Evolutionary conservation across 2,113 vertebrate genomes (phyloP).

Genomic region (Coptodon rendalli): DNA sequence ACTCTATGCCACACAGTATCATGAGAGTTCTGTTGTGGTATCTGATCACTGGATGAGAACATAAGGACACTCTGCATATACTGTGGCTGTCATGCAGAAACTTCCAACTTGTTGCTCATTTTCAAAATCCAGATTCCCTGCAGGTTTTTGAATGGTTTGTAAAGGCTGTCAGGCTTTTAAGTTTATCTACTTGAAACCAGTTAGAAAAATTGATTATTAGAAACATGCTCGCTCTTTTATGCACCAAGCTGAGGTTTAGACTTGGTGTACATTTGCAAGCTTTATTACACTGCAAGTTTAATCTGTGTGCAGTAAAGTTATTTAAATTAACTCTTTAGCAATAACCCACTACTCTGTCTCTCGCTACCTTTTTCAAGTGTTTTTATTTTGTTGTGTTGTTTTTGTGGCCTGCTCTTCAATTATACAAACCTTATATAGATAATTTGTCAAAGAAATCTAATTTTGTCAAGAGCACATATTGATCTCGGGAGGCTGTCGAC

Average conservation of each 20-base stretch:
- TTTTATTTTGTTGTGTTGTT: neutral
- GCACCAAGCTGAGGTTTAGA: neutral
- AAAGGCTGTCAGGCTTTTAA: neutral
- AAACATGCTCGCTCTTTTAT: neutral
- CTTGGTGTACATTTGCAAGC: neutral
- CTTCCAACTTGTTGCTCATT: neutral
- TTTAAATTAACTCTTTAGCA: neutral
- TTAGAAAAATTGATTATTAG: neutral
- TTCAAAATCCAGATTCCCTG: neutral
- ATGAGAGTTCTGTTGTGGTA: neutral
- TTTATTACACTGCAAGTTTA: neutral
- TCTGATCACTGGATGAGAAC: neutral
- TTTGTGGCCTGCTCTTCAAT: neutral
- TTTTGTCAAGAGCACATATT: neutral
- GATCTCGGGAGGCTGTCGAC: neutral
- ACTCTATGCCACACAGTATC: fast-evolving
- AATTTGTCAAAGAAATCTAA: neutral
- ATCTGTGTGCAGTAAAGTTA: neutral
- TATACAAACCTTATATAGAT: neutral
- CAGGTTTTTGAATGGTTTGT: neutral
- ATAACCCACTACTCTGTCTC: neutral
- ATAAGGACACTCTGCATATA: fast-evolving
- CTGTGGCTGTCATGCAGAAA: neutral
- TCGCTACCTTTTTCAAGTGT: neutral
- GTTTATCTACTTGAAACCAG: neutral